These are phyloP conservation scores for Callosobruchus maculatus DNA, from an alignment of 2,888 invertebrate genomes.

Conservation along the genomic window DNA sequence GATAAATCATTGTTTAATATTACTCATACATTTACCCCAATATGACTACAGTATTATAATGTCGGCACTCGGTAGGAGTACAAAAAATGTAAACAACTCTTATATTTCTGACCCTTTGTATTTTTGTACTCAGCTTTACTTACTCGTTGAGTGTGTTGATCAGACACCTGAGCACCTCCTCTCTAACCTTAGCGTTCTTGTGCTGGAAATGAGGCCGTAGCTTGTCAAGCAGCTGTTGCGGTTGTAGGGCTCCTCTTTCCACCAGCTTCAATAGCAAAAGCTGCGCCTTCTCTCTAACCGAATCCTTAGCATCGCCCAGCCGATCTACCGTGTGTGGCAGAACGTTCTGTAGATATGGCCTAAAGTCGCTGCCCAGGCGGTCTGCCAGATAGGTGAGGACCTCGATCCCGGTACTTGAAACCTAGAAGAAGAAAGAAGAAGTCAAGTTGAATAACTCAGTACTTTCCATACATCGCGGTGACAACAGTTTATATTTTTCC, in stretches of 20 bases:
- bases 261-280: conserved; percentile 68
- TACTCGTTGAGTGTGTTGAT: conserved; percentile 80
- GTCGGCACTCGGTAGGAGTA: too few species aligned
- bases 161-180: conserved; percentile 81
- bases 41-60: too few species aligned
- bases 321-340: conserved; percentile 81
- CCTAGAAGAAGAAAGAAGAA: conserved; percentile 54
- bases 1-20: too few species aligned
- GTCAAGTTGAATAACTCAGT: neutral
- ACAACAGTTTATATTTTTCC: too few species aligned
- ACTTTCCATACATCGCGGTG: too few species aligned
- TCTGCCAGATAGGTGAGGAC: conserved; percentile 82
- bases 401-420: conserved; percentile 88
- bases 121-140: too few species aligned
- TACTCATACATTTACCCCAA: too few species aligned
- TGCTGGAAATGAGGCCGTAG: conserved; percentile 69
- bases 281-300: conserved; percentile 67
- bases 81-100: too few species aligned
- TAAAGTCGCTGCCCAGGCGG: conserved; percentile 82
- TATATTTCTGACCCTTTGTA: too few species aligned
- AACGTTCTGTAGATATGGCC: conserved; percentile 78
- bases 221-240: conserved; percentile 70
- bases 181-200: conserved; percentile 89
- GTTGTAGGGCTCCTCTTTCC: conserved; percentile 66
- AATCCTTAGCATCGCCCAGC: conserved; percentile 53